A percentile compares a stretch with the other conserved stretches of the same genome.
phyloP scores from a whole-genome alignment of 2,113 vertebrate genomes.

The Vulpes vulpes region DNA sequence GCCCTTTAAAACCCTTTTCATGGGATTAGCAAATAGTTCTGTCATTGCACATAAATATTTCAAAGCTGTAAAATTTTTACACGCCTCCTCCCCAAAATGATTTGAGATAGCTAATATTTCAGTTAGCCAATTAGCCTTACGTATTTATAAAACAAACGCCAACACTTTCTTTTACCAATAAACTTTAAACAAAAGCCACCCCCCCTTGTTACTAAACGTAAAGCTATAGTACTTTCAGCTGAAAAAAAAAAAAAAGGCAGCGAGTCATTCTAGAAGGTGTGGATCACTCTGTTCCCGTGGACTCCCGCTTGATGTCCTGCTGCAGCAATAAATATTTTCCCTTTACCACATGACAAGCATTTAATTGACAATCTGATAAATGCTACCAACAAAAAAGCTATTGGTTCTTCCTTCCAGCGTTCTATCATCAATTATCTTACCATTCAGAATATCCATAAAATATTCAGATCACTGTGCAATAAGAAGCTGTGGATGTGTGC shows the following conservation, averaged over 20 bases:
- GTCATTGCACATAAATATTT: constrained; percentile 3
- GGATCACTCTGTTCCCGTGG: neutral
- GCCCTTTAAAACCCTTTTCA: neutral
- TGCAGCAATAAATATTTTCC: constrained; percentile 75
- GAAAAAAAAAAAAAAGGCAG: neutral
- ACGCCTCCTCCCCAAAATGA: constrained; percentile 19
- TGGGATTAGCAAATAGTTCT: neutral
- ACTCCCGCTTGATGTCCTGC: constrained; percentile 39
- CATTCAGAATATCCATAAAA: constrained; percentile 71
- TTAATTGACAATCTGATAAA: constrained; percentile 81
- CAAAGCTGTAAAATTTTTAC: neutral
- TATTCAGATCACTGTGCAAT: constrained; percentile 72
- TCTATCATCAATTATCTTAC: constrained; percentile 78
- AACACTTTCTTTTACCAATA: neutral
- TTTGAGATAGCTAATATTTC: constrained; percentile 27
- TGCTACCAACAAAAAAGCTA: constrained; percentile 64
- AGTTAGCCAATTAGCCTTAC: constrained; percentile 32
- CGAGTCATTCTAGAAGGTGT: neutral
- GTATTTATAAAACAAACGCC: neutral
- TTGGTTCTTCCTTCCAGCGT: constrained; percentile 47
- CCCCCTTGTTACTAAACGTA: neutral
- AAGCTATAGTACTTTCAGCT: neutral
- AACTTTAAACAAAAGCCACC: neutral
- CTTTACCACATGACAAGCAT: constrained; percentile 74
- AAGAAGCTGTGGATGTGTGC: constrained; percentile 58